Percentiles rank a stretch among this genome's conserved stretches.
These are phyloP conservation scores for Tetramorium parvispinum DNA, from an alignment of 1,140 invertebrate species.

Conservation along the genomic window DNA sequence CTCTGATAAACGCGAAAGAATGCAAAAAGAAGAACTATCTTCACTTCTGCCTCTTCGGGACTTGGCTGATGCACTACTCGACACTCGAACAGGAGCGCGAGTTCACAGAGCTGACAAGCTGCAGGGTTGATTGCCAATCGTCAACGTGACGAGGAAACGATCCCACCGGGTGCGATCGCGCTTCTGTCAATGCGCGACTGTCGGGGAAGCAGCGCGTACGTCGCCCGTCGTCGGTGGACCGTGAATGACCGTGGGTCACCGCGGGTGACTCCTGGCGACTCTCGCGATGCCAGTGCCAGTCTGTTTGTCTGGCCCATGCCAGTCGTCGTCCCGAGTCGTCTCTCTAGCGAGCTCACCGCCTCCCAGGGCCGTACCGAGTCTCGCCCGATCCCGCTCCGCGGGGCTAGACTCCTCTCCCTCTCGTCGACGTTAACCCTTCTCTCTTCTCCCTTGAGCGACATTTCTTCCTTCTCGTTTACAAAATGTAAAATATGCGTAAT, in stretches of 20 bases:
- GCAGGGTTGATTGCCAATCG: neutral
- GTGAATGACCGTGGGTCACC: constrained; percentile 65
- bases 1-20: neutral
- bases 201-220: constrained; percentile 7
- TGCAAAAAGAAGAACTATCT: too few relatives aligned
- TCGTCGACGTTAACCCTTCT: constrained; percentile 33
- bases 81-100: neutral
- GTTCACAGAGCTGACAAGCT: neutral
- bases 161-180: neutral
- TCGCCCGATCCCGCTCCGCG: neutral
- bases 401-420: neutral
- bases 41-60: neutral
- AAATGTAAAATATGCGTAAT: neutral
- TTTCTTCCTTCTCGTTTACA: neutral
- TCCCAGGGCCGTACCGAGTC: constrained; percentile 76
- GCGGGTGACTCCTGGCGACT: constrained; percentile 74
- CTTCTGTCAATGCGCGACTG: neutral
- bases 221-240: constrained; percentile 30
- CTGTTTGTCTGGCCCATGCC: constrained; percentile 80
- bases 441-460: neutral
- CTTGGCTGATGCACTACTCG: neutral
- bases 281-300: constrained; percentile 79
- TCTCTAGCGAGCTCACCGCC: constrained; percentile 78
- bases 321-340: constrained; percentile 73
- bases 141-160: constrained; percentile 7